These are phyloP conservation scores for Pteronura brasiliensis DNA, from an alignment of 2,113 vertebrate genomes.

Conservation along the genomic window DNA sequence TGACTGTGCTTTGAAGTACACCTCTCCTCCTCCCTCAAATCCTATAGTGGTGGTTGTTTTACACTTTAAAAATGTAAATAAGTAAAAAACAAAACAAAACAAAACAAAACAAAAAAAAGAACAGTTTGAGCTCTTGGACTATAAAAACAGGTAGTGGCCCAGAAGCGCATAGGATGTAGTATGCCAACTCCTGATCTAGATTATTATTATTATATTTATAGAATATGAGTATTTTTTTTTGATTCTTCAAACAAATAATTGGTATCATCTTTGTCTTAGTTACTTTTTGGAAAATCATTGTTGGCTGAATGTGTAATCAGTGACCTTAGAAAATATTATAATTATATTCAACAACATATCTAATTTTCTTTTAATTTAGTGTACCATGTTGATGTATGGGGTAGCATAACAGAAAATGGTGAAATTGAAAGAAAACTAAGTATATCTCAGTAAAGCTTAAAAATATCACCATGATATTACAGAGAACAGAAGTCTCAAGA, in stretches of 20 bases:
- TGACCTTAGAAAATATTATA: background rate
- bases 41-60: background rate
- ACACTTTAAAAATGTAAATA: background rate
- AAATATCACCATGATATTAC: conserved; percentile 31
- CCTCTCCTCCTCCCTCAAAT: background rate
- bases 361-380: background rate
- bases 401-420: conserved; percentile 38
- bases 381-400: background rate
- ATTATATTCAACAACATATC: background rate
- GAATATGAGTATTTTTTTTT: background rate
- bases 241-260: conserved; percentile 18
- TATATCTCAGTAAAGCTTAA: conserved; percentile 11
- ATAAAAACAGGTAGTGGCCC: background rate
- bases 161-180: background rate
- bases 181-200: background rate
- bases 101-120: background rate
- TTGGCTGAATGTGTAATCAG: background rate
- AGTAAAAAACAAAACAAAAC: background rate
- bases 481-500: background rate
- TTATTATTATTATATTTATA: background rate
- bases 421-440: conserved; percentile 23
- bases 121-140: background rate
- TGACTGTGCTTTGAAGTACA: background rate
- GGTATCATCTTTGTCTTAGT: background rate
- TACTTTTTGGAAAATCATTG: background rate